phyloP scores from a whole-genome alignment of 2,797 vertebrate species.

The Rhynchonycteris naso region DNA sequence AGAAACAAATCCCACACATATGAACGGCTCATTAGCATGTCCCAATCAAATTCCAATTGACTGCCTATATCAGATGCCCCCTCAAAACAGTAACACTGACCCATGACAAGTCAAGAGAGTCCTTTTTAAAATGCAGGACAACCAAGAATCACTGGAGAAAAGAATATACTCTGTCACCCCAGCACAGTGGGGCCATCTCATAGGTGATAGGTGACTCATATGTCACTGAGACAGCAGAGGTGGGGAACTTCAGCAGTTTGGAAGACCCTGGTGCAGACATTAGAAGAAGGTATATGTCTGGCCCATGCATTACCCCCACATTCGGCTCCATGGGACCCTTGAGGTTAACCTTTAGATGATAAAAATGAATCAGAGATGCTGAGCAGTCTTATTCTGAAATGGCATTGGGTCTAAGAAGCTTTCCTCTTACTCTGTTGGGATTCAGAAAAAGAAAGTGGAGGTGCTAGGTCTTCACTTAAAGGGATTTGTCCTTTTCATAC shows the following conservation, averaged over 20 bases:
- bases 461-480: slow-evolving; percentile 16
- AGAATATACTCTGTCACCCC: neutral
- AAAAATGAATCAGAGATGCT: slow-evolving; percentile 1
- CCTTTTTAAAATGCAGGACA: slow-evolving; percentile 12
- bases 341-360: neutral
- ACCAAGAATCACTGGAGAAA: neutral
- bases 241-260: neutral
- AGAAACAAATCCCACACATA: slow-evolving; percentile 72
- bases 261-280: neutral
- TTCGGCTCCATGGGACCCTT: neutral
- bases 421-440: slow-evolving; percentile 16
- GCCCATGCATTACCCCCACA: neutral
- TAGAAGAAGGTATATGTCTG: neutral
- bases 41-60: slow-evolving; percentile 75
- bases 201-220: neutral
- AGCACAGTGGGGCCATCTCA: neutral
- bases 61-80: neutral
- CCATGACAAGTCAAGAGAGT: neutral
- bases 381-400: slow-evolving; percentile 33
- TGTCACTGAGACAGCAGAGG: neutral
- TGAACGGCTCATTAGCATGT: slow-evolving; percentile 74
- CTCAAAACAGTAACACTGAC: neutral
- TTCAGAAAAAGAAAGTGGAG: slow-evolving; percentile 36
- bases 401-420: slow-evolving; percentile 11
- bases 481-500: slow-evolving; percentile 16